Base-by-base conservation (phyloP, 2,888 invertebrate genomes). In the Nymphalis urticae region DNA sequence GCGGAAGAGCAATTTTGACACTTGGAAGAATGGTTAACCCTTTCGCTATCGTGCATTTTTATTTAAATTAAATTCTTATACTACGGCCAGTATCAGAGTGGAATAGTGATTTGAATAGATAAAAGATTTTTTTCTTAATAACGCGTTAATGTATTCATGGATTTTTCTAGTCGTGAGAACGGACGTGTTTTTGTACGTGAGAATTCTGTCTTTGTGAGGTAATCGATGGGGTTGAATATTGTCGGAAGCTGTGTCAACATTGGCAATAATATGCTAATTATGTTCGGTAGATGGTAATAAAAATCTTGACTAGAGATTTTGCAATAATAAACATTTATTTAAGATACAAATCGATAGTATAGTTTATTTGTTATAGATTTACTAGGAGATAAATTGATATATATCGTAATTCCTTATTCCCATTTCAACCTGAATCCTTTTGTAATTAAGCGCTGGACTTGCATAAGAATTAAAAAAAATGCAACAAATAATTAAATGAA, bases 1-100 rank as follows among this genome's bases (percentile, higher is more conserved):
- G 82, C 86, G 89, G 91, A 91, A 91, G 91, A 90, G 85, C 86
- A 89, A 90, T 91, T 92, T 90, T 91, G 91, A 92, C 92, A 92
- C 92, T 89, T 81, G 77, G 83, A 87, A 91, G 90, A 92, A 92
- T 91, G 81, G 85, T 78, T 80, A 81, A 85, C 87, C 88, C 89
- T 86, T 86, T 85, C 84, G 80, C 83, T 77, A 53, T 85, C 58
- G 58, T 58, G 58, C 58, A 58, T 81, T 83, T 82, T 82, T 88
- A 90, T 91, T 90, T 85, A 90, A 90, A 90, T 90, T 84, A 80
- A 79, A 83, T 83, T 80, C 79, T 71, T 82, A 32, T 54, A 32
- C 17, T 85, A 81, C 81, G 85, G 83, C 85, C 87, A 88, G 88
- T 85, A 80, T 83, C 78, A 76, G 73, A 75, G 77, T 71, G 69